Conservation (phyloP, 2,888 invertebrate species). For the Panorpa germanica region DNA sequence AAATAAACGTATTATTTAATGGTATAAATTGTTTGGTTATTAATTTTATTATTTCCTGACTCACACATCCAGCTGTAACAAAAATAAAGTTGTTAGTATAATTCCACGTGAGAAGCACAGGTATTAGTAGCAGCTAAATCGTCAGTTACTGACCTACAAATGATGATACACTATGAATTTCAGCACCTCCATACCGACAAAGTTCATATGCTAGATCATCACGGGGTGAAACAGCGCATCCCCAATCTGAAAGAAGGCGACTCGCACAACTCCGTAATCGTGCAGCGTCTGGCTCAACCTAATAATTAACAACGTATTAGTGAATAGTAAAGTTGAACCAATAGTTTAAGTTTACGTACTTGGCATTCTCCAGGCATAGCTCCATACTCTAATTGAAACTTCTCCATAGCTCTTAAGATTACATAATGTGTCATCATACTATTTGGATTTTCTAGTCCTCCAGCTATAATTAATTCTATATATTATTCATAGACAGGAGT, state of each 20-base stretch:
- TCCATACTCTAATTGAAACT: constrained; percentile 75
- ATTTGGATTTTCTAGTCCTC: constrained; percentile 64
- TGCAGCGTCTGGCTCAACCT: constrained; percentile 78
- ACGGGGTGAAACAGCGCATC: constrained; percentile 55
- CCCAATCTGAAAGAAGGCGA: constrained; percentile 73
- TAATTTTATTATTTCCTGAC: constrained; percentile 91
- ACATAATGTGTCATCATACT: constrained; percentile 80
- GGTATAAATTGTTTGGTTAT: constrained; percentile 93
- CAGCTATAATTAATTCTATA: constrained; percentile 29
- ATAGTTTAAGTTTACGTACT: no score
- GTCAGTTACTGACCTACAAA: constrained; percentile 39
- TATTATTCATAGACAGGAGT: no score
- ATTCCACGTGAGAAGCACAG: no score
- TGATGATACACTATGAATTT: constrained; percentile 86
- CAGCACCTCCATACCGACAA: constrained; percentile 86
- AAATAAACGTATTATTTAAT: constrained; percentile 86
- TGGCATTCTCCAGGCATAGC: constrained; percentile 77
- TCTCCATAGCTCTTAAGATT: constrained; percentile 75
- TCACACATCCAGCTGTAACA: constrained; percentile 63
- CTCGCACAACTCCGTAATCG: constrained; percentile 56
- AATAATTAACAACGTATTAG: no score
- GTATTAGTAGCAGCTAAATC: constrained; percentile 1
- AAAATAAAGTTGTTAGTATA: constrained; percentile 8
- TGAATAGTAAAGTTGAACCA: no score
- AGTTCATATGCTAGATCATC: constrained; percentile 93